These are phyloP conservation scores for Anthonomus grandis DNA, from an alignment of 1,140 invertebrate species.

Conservation along the genomic window DNA sequence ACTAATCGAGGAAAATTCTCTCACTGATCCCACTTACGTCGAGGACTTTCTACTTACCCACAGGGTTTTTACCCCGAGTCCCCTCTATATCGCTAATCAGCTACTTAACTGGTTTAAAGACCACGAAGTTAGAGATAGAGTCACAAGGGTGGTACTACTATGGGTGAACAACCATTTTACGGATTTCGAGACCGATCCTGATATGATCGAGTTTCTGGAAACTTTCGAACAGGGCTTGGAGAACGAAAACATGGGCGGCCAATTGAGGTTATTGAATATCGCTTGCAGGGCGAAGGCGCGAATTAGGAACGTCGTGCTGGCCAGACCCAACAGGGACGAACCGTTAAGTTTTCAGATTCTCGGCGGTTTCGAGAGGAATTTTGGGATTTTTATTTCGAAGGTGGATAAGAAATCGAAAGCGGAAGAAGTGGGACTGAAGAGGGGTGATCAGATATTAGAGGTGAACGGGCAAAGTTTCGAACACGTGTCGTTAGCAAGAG, in stretches of 20 bases:
- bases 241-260: slow-evolving; percentile 78
- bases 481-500: slow-evolving; percentile 83
- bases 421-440: slow-evolving; percentile 92
- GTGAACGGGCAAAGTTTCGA: slow-evolving; percentile 96
- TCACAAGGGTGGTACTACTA: slow-evolving; percentile 89
- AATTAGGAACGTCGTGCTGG: slow-evolving; percentile 85
- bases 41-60: slow-evolving; percentile 99
- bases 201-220: slow-evolving; percentile 96
- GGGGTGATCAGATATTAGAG: slow-evolving; percentile 96
- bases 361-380: slow-evolving; percentile 84
- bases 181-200: slow-evolving; percentile 94
- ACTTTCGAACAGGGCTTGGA: slow-evolving; percentile 86
- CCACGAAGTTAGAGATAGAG: slow-evolving; percentile 75
- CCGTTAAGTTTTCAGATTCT: slow-evolving; percentile 89
- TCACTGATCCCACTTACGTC: slow-evolving; percentile 93
- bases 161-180: slow-evolving; percentile 99
- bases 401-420: slow-evolving; percentile 86
- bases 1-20: slow-evolving; percentile 90
- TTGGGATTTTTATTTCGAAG: slow-evolving; percentile 94
- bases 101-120: slow-evolving; percentile 88
- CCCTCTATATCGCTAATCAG: slow-evolving; percentile 80
- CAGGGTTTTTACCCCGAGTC: slow-evolving; percentile 88
- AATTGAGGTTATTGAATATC: slow-evolving; percentile 84
- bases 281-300: slow-evolving; percentile 95
- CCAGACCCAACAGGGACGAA: slow-evolving; percentile 87